Evolutionary conservation across 2,113 vertebrate genomes (phyloP).

Genomic region (Cephalopterus ornatus): DNA sequence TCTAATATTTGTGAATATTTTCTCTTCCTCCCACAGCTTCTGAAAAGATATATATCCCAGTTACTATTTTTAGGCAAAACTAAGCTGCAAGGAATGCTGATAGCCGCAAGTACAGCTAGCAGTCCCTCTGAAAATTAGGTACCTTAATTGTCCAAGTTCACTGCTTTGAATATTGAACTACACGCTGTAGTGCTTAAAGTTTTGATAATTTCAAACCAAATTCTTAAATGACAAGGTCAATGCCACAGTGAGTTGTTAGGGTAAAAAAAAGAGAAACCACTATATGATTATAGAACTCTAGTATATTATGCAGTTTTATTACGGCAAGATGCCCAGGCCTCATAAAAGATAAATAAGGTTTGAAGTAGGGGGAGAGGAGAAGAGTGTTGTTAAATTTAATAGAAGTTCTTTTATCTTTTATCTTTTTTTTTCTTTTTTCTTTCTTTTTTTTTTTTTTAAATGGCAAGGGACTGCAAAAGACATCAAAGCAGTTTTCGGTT

Average conservation of each 20-base stretch:
- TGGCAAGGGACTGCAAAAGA: conserved; percentile 69
- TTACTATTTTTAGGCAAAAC: not conserved
- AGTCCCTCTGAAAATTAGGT: not conserved
- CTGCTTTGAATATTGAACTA: not conserved
- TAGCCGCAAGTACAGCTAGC: not conserved
- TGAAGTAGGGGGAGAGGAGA: conserved; percentile 45
- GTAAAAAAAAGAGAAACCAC: not conserved
- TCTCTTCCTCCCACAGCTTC: not conserved
- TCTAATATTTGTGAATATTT: not conserved
- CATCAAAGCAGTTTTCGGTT: conserved; percentile 76
- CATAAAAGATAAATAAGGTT: conserved; percentile 77
- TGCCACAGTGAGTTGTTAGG: not conserved
- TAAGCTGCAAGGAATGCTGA: not conserved
- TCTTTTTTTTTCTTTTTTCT: not conserved
- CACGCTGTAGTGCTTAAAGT: not conserved
- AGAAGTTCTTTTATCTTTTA: conserved; percentile 33
- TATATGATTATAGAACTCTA: conserved; percentile 57
- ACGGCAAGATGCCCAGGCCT: conserved; percentile 66
- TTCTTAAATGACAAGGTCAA: conserved; percentile 8
- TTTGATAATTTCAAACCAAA: not conserved
- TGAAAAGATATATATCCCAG: not conserved
- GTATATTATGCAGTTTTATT: conserved; percentile 64
- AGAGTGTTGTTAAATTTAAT: conserved; percentile 72
- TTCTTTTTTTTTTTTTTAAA: not conserved
- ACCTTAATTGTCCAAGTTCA: not conserved